Percentiles rank a stretch among this genome's conserved stretches.
Conservation (phyloP, 2,888 invertebrate genomes). For the Hypolimnas misippus region DNA sequence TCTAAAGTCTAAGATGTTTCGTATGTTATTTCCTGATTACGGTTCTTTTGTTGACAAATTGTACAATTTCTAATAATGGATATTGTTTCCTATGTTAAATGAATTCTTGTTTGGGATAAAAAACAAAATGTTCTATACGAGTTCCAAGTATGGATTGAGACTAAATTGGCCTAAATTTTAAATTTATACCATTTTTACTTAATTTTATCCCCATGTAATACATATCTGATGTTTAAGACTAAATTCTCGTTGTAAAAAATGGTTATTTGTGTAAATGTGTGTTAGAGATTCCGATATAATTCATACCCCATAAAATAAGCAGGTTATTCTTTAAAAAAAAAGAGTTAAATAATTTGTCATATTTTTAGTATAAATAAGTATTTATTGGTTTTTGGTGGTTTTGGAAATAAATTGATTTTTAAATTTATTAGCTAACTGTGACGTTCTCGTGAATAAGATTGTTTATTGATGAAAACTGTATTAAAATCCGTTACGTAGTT, state of each 20-base stretch:
- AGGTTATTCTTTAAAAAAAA: too few relatives aligned
- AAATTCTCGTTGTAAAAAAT: neutral
- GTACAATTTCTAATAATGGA: neutral
- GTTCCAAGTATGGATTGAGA: neutral
- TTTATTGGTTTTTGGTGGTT: too few relatives aligned
- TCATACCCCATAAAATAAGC: neutral
- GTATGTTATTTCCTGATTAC: too few relatives aligned
- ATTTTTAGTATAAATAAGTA: too few relatives aligned
- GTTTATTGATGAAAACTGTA: too few relatives aligned
- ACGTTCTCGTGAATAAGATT: too few relatives aligned
- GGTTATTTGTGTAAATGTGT: neutral
- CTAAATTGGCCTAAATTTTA: neutral
- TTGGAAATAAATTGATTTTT: too few relatives aligned
- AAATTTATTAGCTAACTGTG: too few relatives aligned
- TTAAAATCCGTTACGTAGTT: too few relatives aligned
- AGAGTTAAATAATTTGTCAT: too few relatives aligned
- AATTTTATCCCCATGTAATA: neutral
- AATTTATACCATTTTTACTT: neutral
- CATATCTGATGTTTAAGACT: slow-evolving; percentile 5
- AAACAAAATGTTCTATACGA: neutral
- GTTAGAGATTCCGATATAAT: neutral
- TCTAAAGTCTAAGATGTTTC: too few relatives aligned
- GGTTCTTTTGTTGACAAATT: neutral
- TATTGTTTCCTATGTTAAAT: neutral
- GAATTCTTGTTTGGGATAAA: neutral